Base-by-base conservation (phyloP, 2,113 vertebrate genomes). In the Synchiropus splendidus region DNA sequence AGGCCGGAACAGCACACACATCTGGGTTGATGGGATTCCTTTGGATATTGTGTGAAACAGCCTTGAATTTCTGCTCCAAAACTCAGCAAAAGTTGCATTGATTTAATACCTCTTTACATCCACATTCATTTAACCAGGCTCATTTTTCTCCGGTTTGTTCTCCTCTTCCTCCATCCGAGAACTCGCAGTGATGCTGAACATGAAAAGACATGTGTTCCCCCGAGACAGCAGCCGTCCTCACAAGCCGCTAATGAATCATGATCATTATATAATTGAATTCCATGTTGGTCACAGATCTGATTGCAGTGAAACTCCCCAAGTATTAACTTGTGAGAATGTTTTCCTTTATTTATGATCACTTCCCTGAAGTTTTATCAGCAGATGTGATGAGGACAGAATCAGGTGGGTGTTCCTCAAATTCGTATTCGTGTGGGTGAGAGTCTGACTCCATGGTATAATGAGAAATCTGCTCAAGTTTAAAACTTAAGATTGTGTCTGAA, bases 1-100 rank as follows among this genome's bases (percentile, higher is more conserved):
- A 67, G 75, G 75, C 54, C 75, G 67, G 44, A 54, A 27, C 36
- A 37, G 58, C 31, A 57, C 53, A 67, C 42, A 69, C 53, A 58
- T 67, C 62, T 55, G 57, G 48, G 61, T 31, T 58, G 36, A 64
- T 58, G 74, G 62, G 77, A 75, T 75, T 64, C 74, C 77, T 77
- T 44, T 32, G n/a, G 41, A 10, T 14, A 45, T 45, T 16, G 15
- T n/a, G n/a, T n/a, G n/a, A n/a, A n/a, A n/a, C n/a, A n/a, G n/a
- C n/a, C n/a, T n/a, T n/a, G 37, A 14, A 4, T 9, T 35, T 27
- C 41, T 35, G 18, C 43, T 71, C 56, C 54, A 42, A 59, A n/a
- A n/a, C n/a, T n/a, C 44, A 57, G 57, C 45, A 51, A 36, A 55
- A 39, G 51, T 48, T 58, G n/a, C 30, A 16, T 54, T 55, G 30